Base-by-base conservation (phyloP, 2,888 invertebrate species). In the Epiblema foenella region DNA sequence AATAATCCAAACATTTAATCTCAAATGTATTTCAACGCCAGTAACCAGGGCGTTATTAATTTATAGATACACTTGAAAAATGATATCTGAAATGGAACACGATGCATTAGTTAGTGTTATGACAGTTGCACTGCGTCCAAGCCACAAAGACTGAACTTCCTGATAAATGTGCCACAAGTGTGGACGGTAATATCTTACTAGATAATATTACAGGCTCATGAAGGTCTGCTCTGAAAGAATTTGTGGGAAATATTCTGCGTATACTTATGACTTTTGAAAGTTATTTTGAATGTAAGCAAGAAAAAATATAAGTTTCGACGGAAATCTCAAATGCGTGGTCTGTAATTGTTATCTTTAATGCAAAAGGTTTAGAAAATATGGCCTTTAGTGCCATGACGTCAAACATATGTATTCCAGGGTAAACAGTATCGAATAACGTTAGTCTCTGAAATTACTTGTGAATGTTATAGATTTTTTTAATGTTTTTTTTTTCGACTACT, bases 81-180 rank as follows among this genome's bases (percentile, higher is more conserved):
- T 79, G 79, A 74, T 74, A 77, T 75, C 78, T 75, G 80, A 79
- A 84, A 81, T 77, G 71, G 77, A 79, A 81, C 79, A 78, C 81
- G 33, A 33, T 33, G 82, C 80, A 86, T 87, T 85, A 83, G 81
- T 81, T 75, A 60, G 75, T 79, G 85, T 87, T 90, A 88, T 88
- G 88, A 90, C 85, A 89, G 85, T 83, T 89, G 88, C 80, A 76
- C 77, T 83, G 86, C 76, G 80, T 91, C 90, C 90, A 92, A 91
- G 85, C 86, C 84, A 85, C 84, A 83, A 83, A 81, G 77, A 76
- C 81, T 85, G 84, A 85, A 86, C 83, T 89, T 89, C 86, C 88
- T 90, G 89, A 91, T 78, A 81, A 82, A 89, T 90, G 82, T 76
- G 70, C 80, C 86, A 75, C 91, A 88, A 87, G 84, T 91, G 89